Evolutionary conservation across 2,797 vertebrate genomes (phyloP).

Genomic region (Hirundo rustica): DNA sequence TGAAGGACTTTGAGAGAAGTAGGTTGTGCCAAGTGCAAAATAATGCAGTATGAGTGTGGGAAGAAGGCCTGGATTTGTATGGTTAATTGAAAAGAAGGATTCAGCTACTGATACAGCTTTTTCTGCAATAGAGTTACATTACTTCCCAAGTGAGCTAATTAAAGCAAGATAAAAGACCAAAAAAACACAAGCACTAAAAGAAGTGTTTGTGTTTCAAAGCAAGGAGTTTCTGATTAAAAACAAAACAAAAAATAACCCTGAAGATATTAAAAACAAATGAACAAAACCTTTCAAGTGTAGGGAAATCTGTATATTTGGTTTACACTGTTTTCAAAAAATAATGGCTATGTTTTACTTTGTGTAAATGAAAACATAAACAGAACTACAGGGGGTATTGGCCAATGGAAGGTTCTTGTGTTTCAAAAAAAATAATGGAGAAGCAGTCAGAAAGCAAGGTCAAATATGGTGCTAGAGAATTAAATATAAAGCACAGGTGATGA

Average conservation of each 20-base stretch:
- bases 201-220: constrained; percentile 18
- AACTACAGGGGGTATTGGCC: background rate
- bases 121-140: constrained; percentile 16
- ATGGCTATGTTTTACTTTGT: background rate
- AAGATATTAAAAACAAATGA: constrained; percentile 8
- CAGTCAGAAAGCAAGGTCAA: background rate
- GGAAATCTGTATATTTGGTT: background rate
- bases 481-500: background rate
- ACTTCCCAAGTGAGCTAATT: constrained; percentile 65
- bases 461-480: background rate
- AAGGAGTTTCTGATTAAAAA: constrained; percentile 23
- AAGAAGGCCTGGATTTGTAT: constrained; percentile 10
- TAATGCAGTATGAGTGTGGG: background rate
- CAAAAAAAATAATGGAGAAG: background rate
- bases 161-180: constrained; percentile 51
- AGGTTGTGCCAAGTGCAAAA: background rate
- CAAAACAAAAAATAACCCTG: background rate
- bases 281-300: background rate
- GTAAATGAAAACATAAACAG: background rate
- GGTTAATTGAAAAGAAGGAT: constrained; percentile 24
- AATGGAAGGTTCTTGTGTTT: background rate
- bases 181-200: background rate
- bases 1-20: background rate
- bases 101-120: background rate
- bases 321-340: background rate